These are phyloP conservation scores for Sphinx pinastri DNA, from an alignment of 2,888 invertebrate genomes.

Conservation along the genomic window DNA sequence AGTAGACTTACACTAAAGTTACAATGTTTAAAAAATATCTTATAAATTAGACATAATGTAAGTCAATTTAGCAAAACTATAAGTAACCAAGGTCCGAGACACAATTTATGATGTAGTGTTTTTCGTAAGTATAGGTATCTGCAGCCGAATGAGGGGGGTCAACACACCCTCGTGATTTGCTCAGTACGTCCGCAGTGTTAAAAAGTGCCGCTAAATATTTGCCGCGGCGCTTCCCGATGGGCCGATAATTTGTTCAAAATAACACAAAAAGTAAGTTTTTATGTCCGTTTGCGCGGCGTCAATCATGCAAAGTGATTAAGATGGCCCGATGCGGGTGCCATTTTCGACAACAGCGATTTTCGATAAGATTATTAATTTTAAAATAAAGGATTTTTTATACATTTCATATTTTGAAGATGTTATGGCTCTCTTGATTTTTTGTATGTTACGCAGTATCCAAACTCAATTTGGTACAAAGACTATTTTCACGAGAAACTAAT, in stretches of 20 bases:
- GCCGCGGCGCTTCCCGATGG: conserved; percentile 39
- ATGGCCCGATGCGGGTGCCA: neutral
- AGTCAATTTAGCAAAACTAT: too few relatives aligned
- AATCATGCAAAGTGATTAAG: conserved; percentile 49
- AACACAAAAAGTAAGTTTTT: conserved; percentile 50
- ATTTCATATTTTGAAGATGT: neutral
- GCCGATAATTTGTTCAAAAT: conserved; percentile 49
- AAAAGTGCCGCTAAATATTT: conserved; percentile 56
- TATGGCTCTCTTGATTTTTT: neutral
- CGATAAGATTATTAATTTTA: conserved; percentile 39
- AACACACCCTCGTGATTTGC: neutral
- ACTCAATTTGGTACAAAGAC: neutral
- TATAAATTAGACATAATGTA: too few relatives aligned
- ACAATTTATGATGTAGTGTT: too few relatives aligned
- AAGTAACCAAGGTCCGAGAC: too few relatives aligned
- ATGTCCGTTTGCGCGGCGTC: conserved; percentile 58
- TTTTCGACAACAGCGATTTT: conserved; percentile 13
- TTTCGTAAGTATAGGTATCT: too few relatives aligned
- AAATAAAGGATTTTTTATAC: neutral
- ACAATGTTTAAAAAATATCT: too few relatives aligned
- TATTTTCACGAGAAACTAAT: too few relatives aligned
- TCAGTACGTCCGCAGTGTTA: conserved; percentile 45
- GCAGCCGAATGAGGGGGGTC: neutral
- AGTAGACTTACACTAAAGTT: too few relatives aligned
- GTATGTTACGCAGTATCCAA: neutral